Evolutionary conservation across 92 coral and sea anemone species (phyloP).

Genomic region (Epizoanthus scotinus): DNA sequence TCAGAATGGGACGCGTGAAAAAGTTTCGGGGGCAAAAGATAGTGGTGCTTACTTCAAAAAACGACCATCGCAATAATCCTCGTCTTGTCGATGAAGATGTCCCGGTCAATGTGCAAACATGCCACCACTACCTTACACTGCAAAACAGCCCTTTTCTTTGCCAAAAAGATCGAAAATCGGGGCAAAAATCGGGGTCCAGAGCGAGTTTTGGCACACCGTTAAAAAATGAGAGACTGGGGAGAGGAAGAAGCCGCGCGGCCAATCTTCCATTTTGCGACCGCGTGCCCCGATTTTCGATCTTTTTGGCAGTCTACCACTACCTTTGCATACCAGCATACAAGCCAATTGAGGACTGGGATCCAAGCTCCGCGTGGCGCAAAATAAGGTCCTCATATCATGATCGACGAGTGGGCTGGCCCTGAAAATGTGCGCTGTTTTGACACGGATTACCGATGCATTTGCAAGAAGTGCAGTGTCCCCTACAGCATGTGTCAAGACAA

Average conservation of each 20-base stretch:
- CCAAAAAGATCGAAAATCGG: no score
- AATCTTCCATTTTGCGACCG: no score
- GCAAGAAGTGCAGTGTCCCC: conserved; percentile 29
- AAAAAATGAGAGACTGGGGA: no score
- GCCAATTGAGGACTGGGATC: conserved; percentile 43
- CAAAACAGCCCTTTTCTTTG: no score
- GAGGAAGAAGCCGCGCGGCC: no score
- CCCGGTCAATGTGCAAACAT: conserved; percentile 4
- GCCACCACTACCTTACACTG: conserved; percentile 40
- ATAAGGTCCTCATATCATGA: conserved; percentile 43
- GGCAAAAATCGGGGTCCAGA: no score
- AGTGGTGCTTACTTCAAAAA: no score
- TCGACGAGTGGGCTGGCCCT: conserved; percentile 45
- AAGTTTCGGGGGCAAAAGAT: no score
- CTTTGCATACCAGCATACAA: conserved; percentile 28
- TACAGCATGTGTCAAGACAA: neutral
- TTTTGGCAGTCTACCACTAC: conserved; percentile 42
- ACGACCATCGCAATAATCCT: no score
- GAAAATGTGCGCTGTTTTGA: conserved; percentile 30
- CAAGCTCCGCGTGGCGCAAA: conserved; percentile 46
- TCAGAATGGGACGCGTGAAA: no score
- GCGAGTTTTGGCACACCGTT: no score
- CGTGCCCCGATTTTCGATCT: no score
- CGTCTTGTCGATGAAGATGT: neutral
- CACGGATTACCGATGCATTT: conserved; percentile 39